Evolutionary conservation across 2,113 vertebrate species (phyloP).

Genomic region (Sturnira hondurensis): DNA sequence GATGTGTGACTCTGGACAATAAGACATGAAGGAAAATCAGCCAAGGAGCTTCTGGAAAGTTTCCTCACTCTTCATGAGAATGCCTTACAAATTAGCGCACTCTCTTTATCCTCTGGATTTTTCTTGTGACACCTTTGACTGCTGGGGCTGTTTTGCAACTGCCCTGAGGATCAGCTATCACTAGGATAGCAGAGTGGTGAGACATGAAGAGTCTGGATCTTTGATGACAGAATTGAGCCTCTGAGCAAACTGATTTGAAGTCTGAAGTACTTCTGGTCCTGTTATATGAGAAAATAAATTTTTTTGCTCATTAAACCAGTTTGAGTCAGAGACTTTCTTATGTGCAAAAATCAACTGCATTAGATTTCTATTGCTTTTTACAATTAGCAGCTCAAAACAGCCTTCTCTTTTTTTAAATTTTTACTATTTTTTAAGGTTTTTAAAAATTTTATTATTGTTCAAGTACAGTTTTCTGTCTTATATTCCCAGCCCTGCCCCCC

Average conservation of each 20-base stretch:
- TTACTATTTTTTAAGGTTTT: no score
- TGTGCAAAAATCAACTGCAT: not conserved
- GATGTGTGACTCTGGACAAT: not conserved
- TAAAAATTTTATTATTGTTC: no score
- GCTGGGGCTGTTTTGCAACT: not conserved
- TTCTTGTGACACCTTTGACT: not conserved
- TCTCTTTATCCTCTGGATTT: not conserved
- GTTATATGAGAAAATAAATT: not conserved
- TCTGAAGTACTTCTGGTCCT: not conserved
- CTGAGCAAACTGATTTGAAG: not conserved
- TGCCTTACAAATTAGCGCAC: not conserved
- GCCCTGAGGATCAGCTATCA: not conserved
- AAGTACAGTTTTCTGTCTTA: no score
- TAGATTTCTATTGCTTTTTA: not conserved
- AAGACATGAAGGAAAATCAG: not conserved
- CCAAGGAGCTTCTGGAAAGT: not conserved
- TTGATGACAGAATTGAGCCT: not conserved
- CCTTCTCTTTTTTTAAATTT: no score
- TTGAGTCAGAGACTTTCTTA: not conserved
- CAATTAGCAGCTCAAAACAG: not conserved
- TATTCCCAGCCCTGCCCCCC: no score
- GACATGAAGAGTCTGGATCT: not conserved
- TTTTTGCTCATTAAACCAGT: not conserved
- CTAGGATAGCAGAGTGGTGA: not conserved
- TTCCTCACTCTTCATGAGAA: not conserved